These are phyloP conservation scores for Drymodes brunneopygia DNA, from an alignment of 2,113 vertebrate species.

Conservation along the genomic window DNA sequence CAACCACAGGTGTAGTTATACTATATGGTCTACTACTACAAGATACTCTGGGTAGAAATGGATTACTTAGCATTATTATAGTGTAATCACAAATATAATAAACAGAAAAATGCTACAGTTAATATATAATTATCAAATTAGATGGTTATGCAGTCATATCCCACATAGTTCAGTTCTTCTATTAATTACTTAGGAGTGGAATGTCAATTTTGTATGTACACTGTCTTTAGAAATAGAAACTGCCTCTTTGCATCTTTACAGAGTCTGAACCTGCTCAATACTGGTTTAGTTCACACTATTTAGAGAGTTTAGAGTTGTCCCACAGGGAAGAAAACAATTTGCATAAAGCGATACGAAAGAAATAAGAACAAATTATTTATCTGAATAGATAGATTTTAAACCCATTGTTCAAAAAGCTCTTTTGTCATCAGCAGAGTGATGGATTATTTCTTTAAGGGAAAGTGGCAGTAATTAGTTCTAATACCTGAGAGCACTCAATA, in stretches of 20 bases:
- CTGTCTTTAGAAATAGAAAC: background rate
- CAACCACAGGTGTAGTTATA: background rate
- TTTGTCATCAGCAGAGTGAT: constrained; percentile 26
- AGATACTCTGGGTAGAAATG: background rate
- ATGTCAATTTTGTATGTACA: background rate
- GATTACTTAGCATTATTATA: background rate
- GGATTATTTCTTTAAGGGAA: constrained; percentile 39
- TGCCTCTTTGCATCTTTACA: background rate
- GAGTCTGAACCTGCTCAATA: background rate
- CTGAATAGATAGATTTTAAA: constrained; percentile 13
- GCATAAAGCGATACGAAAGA: background rate
- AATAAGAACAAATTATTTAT: constrained; percentile 37
- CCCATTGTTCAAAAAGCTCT: constrained; percentile 24
- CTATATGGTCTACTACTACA: background rate
- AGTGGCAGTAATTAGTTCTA: constrained; percentile 39
- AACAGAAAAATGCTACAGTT: background rate
- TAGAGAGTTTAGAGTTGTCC: background rate
- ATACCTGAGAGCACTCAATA: constrained; percentile 53
- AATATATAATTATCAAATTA: background rate
- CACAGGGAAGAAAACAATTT: constrained; percentile 8
- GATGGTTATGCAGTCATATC: background rate
- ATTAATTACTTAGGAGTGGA: background rate
- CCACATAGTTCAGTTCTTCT: background rate
- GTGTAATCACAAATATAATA: background rate
- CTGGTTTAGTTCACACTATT: background rate